Evolutionary conservation across 2,888 invertebrate genomes (phyloP).

Genomic region (Idaea aversata): DNA sequence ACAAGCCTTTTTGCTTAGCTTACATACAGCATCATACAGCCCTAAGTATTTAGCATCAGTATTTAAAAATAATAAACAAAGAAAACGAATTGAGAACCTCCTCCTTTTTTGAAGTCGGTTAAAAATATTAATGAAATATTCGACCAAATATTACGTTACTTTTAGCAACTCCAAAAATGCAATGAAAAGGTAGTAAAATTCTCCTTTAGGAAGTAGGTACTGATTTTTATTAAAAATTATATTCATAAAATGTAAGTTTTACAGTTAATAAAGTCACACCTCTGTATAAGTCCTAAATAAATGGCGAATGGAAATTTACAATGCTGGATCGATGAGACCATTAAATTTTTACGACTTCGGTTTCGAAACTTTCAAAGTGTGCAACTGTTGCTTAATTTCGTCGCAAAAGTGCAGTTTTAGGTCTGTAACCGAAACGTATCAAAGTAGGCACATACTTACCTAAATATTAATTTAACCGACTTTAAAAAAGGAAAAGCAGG

Average conservation of each 20-base stretch:
- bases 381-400: constrained; percentile 31
- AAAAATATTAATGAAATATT: too few species aligned
- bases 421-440: neutral
- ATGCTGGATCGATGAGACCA: constrained; percentile 43
- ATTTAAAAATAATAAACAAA: too few species aligned
- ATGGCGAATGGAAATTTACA: constrained; percentile 49
- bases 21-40: too few species aligned
- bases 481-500: too few species aligned
- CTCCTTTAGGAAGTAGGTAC: neutral
- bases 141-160: too few species aligned
- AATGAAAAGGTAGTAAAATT: constrained; percentile 10
- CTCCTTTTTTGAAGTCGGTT: too few species aligned
- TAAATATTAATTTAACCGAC: too few species aligned
- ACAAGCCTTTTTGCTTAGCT: too few species aligned
- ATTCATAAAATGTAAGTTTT: constrained; percentile 15
- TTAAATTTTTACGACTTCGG: constrained; percentile 61
- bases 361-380: constrained; percentile 47
- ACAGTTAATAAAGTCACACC: constrained; percentile 31
- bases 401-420: constrained; percentile 26
- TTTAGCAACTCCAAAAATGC: neutral
- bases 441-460: too few species aligned
- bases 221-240: neutral
- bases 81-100: too few species aligned
- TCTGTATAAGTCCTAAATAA: constrained; percentile 40
- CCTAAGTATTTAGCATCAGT: too few species aligned